Evolutionary conservation across 2,888 invertebrate species (phyloP), one percentile per base, ranked within the genome.

Genomic region (Microdon myrmicae): DNA sequence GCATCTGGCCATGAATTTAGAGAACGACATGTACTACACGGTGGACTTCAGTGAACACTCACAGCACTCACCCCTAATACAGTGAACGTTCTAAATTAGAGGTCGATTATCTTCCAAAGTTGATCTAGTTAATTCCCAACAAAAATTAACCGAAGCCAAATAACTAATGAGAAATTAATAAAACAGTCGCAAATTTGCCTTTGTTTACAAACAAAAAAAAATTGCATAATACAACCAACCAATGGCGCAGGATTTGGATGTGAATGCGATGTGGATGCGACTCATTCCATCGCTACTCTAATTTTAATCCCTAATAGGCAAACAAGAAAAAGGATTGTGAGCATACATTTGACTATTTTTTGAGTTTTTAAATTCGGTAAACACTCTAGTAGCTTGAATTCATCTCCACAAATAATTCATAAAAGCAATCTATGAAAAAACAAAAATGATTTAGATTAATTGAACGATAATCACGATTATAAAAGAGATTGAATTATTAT

Each of bases 21-120:
- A 87, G 71, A 85, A 87, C 16, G 89, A 89, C 73, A 88, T 89
- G 86, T 89, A 89, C 80, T 89, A 88, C 81, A 89, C 89, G 34
- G 84, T 89, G 70, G 89, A 89, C 79, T 88, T 89, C 82, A 87
- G 87, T 75, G 89, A 89, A 81, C 75, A 75, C 34, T 88, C 87
- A 71, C 88, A 88, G 78, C 87, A 86, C 75, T 87, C 88, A 10
- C 89, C 89, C 17, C 84, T 89, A 71, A 89, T 89, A 73, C 87
- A 88, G 85, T 88, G 85, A 79, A 72, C n/a, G n/a, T n/a, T n/a
- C n/a, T n/a, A n/a, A n/a, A n/a, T n/a, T n/a, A n/a, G n/a, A n/a
- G n/a, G n/a, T 39, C 19, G 41, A 34, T 23, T 20, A 60, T 44
- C 48, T 39, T 35, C 41, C 22, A 32, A 38, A 41, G 29, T 44